These are phyloP conservation scores for Leptinotarsa defecta DNA, from an alignment of 1,140 invertebrate species.

Conservation along the genomic window DNA sequence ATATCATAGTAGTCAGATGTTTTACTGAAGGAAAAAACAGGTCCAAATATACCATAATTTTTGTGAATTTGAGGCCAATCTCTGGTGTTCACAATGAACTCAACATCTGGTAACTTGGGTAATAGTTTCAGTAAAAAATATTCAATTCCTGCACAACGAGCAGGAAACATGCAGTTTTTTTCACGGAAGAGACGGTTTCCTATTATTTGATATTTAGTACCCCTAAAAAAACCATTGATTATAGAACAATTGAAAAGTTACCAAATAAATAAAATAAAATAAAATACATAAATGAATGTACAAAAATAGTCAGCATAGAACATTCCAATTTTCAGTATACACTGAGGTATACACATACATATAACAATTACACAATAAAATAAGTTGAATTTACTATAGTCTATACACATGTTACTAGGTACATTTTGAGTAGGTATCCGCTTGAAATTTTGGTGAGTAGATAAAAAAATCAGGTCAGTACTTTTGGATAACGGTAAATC, in stretches of 20 bases:
- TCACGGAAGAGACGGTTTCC: constrained; percentile 81
- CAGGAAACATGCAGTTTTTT: constrained; percentile 86
- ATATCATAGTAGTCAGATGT: constrained; percentile 86
- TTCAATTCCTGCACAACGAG: constrained; percentile 88
- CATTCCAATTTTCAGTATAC: background rate
- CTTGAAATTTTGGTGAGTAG: too few species aligned
- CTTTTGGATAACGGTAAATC: too few species aligned
- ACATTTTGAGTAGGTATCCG: too few species aligned
- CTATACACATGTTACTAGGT: too few species aligned
- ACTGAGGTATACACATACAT: too few species aligned
- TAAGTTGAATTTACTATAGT: too few species aligned
- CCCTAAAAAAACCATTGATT: constrained; percentile 56
- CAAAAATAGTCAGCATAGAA: background rate
- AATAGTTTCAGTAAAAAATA: constrained; percentile 78
- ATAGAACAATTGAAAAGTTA: background rate
- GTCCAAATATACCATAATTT: constrained; percentile 67
- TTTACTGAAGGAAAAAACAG: constrained; percentile 96
- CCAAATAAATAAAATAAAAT: background rate
- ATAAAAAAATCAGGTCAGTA: too few species aligned
- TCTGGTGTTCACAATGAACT: constrained; percentile 86
- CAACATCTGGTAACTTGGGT: constrained; percentile 76
- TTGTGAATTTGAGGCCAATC: constrained; percentile 89
- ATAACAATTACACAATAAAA: too few species aligned
- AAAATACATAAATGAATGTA: background rate
- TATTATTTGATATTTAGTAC: constrained; percentile 86